phyloP scores from a whole-genome alignment of 2,113 vertebrate genomes.

The Platysteira castanea region DNA sequence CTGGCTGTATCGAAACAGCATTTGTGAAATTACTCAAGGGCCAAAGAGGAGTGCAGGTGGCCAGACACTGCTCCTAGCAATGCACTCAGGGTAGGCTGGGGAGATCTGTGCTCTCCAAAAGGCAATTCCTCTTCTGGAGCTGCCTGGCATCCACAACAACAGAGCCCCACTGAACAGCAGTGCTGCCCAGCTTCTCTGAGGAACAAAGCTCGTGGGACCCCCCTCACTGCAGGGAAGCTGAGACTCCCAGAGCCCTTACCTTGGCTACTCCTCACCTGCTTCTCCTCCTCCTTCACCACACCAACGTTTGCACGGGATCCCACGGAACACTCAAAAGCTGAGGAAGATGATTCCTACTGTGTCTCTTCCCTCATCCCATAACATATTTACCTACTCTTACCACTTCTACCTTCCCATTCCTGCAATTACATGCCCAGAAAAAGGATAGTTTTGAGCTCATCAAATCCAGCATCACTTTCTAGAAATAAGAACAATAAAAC shows the following conservation, averaged over 20 bases:
- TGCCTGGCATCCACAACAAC: background rate
- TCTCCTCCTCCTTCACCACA: background rate
- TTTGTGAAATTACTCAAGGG: background rate
- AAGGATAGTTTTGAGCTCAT: background rate
- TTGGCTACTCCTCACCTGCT: background rate
- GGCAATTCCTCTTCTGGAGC: background rate
- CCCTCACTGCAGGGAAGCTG: background rate
- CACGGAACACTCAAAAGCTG: background rate
- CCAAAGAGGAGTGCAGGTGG: background rate
- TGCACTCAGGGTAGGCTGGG: background rate
- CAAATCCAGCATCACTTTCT: background rate
- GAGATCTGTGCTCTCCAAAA: background rate
- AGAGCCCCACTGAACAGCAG: fast-evolving
- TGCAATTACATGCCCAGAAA: background rate
- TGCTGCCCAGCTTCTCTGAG: background rate
- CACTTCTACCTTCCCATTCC: background rate
- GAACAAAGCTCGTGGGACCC: background rate
- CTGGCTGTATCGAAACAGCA: background rate
- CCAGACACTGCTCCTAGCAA: background rate
- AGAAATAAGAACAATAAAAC: background rate
- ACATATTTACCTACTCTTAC: background rate
- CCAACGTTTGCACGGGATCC: background rate
- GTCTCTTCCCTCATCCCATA: background rate
- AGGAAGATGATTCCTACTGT: background rate
- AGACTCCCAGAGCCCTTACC: background rate